These are phyloP conservation scores for Eriosoma lanigerum DNA, from an alignment of 1,140 invertebrate species.

Conservation along the genomic window DNA sequence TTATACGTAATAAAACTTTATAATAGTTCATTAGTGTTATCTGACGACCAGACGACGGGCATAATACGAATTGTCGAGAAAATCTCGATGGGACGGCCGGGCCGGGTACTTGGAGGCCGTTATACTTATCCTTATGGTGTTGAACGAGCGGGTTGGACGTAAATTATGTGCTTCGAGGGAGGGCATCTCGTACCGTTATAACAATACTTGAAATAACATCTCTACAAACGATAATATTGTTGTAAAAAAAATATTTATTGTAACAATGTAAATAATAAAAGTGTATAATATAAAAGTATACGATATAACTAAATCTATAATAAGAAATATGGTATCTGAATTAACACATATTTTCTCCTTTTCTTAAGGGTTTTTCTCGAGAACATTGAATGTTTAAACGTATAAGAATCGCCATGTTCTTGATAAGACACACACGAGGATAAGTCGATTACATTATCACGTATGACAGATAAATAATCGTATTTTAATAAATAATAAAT, in stretches of 20 bases:
- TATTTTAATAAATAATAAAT: too few relatives aligned
- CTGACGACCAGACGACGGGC: background rate
- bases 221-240: background rate
- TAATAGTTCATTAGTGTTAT: conserved; percentile 25
- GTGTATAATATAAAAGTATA: too few relatives aligned
- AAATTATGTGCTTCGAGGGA: background rate
- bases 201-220: background rate
- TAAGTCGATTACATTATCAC: too few relatives aligned
- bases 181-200: too few relatives aligned
- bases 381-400: too few relatives aligned
- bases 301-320: too few relatives aligned
- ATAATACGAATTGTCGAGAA: background rate
- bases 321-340: too few relatives aligned
- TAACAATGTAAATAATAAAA: background rate
- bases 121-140: background rate
- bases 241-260: background rate
- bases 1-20: conserved; percentile 13
- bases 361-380: too few relatives aligned
- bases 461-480: too few relatives aligned
- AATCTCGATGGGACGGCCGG: background rate
- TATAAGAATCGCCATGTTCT: too few relatives aligned
- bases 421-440: too few relatives aligned
- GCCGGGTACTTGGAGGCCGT: background rate
- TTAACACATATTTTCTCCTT: too few relatives aligned
- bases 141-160: background rate